These are phyloP conservation scores for Zoanthus sansibaricus DNA, from an alignment of 92 coral and sea anemone genomes.

Conservation along the genomic window DNA sequence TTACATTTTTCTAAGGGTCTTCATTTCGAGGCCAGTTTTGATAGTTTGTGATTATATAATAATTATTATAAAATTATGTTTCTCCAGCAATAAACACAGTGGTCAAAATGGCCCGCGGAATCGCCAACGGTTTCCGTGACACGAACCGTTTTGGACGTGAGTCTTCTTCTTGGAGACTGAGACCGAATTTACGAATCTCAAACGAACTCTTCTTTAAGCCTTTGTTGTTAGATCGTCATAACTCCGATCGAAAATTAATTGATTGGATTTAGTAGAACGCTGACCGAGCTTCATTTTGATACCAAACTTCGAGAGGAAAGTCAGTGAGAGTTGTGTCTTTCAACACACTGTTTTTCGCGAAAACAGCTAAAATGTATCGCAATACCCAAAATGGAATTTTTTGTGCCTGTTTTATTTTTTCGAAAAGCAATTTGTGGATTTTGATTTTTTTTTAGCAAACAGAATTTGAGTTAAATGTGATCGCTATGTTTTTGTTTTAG, in stretches of 20 bases:
- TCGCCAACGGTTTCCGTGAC: constrained; percentile 1
- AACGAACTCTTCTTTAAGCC: constrained; percentile 1
- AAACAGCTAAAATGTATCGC: not conserved
- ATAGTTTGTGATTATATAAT: too few relatives aligned
- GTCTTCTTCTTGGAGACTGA: not conserved
- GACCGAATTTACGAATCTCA: not conserved
- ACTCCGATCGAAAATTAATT: not conserved
- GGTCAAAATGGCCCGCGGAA: not conserved
- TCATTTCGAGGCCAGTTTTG: too few relatives aligned
- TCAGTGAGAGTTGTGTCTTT: not conserved
- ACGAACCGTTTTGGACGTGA: constrained; percentile 5
- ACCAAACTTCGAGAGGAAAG: constrained; percentile 4
- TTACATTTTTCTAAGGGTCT: too few relatives aligned
- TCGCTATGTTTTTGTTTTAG: constrained; percentile 5
- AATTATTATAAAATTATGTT: too few relatives aligned
- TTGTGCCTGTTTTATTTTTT: constrained; percentile 1
- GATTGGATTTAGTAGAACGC: not conserved
- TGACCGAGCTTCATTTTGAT: constrained; percentile 3
- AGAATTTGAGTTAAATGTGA: not conserved
- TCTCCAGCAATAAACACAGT: too few relatives aligned
- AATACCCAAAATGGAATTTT: not conserved
- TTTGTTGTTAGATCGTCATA: constrained; percentile 1
- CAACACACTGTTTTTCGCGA: not conserved
- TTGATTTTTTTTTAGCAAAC: not conserved
- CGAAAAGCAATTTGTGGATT: not conserved